phyloP scores from a whole-genome alignment of 2,797 vertebrate species.

The Micrastur ruficollis region DNA sequence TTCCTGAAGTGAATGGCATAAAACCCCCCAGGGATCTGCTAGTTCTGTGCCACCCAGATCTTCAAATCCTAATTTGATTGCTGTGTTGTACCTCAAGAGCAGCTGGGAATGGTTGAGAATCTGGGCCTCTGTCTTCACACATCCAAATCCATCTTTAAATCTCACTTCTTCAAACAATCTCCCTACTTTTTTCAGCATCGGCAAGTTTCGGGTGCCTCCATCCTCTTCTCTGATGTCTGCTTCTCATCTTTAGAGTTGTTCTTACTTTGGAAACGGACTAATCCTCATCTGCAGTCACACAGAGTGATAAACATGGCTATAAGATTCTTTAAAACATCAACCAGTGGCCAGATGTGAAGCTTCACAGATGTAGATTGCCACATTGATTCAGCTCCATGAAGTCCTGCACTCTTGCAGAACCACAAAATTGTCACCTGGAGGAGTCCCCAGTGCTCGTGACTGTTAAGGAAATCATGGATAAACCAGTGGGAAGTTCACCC shows the following conservation, averaged over 20 bases:
- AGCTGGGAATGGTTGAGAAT: constrained; percentile 41
- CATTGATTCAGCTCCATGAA: neutral
- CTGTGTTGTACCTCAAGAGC: neutral
- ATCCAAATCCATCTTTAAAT: constrained; percentile 53
- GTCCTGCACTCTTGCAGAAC: neutral
- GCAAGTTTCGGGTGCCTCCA: constrained; percentile 18
- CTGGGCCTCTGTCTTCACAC: constrained; percentile 46
- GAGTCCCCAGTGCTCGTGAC: neutral
- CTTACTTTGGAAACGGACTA: neutral
- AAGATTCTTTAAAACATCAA: neutral
- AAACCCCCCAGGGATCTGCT: neutral
- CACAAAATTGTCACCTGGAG: neutral
- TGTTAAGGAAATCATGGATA: neutral
- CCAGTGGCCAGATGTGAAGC: neutral
- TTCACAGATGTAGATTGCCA: neutral
- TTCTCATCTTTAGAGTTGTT: neutral
- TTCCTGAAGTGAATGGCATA: neutral
- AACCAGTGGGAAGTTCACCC: neutral
- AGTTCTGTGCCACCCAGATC: constrained; percentile 21
- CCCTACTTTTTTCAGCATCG: neutral
- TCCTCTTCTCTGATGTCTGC: neutral
- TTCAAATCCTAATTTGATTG: constrained; percentile 45
- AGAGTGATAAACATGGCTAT: neutral
- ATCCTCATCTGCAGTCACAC: neutral
- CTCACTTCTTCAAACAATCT: constrained; percentile 44